Conservation (phyloP, 2,113 vertebrate genomes). For the Salminus brasiliensis region DNA sequence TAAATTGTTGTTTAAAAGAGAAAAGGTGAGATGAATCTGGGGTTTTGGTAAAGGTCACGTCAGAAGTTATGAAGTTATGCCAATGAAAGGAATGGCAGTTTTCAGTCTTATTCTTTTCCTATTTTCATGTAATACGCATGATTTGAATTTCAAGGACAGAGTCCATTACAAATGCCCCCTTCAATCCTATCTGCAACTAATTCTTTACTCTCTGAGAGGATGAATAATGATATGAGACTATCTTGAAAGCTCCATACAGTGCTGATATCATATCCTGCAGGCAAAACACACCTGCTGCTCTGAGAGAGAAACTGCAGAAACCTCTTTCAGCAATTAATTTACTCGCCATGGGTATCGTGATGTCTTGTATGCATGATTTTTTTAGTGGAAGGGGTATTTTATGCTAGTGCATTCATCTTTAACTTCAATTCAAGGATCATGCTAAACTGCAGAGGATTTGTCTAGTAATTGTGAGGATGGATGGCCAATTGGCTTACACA, state of each 20-base stretch:
- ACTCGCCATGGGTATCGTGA: not conserved
- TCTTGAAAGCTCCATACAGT: slow-evolving; percentile 5
- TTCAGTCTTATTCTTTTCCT: not conserved
- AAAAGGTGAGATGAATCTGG: not conserved
- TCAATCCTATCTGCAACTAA: slow-evolving; percentile 1
- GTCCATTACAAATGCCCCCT: not conserved
- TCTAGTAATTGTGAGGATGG: not conserved
- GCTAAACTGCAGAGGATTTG: not conserved
- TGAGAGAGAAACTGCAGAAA: not conserved
- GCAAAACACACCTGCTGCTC: slow-evolving; percentile 8
- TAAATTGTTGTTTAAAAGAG: not conserved
- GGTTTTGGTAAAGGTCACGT: not conserved
- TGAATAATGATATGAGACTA: not conserved
- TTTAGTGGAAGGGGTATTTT: not conserved
- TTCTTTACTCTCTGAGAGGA: slow-evolving; percentile 5
- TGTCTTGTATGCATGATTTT: not conserved
- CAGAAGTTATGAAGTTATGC: not conserved
- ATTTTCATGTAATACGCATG: not conserved
- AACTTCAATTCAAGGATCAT: not conserved
- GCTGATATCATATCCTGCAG: slow-evolving; percentile 2
- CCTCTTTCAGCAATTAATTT: not conserved
- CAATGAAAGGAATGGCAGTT: not conserved
- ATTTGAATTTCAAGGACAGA: slow-evolving; percentile 5
- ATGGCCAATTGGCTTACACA: not conserved
- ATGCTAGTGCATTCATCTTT: not conserved